Conservation (phyloP, 2,113 vertebrate genomes). For the Macrotus californicus region DNA sequence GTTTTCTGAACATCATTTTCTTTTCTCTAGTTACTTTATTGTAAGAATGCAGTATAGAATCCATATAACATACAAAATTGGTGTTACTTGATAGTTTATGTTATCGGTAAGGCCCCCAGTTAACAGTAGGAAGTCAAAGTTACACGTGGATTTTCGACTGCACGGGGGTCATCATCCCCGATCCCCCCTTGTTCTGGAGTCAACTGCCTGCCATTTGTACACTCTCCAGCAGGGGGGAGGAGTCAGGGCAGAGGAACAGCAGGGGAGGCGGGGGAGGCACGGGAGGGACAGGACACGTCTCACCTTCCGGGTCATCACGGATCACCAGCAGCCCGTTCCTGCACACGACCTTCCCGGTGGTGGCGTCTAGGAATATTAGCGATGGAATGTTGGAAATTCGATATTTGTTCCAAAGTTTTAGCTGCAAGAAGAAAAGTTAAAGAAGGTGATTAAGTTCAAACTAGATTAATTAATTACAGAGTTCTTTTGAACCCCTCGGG, state of each 20-base stretch:
- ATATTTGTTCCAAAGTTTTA: constrained; percentile 99
- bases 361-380: constrained; percentile 95
- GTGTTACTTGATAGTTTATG: background rate
- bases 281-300: background rate
- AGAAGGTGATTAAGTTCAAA: background rate
- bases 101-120: background rate
- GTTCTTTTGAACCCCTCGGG: background rate
- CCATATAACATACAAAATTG: background rate
- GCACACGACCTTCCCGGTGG: constrained; percentile 93
- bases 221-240: background rate
- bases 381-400: constrained; percentile 98
- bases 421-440: constrained; percentile 78
- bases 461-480: background rate
- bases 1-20: background rate
- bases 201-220: background rate
- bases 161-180: too few species aligned
- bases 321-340: constrained; percentile 96
- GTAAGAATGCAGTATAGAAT: too few species aligned
- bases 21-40: background rate
- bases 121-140: background rate
- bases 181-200: background rate
- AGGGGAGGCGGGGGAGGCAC: accelerated
- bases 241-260: background rate
- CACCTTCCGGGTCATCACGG: constrained; percentile 97
- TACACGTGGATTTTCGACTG: background rate